Evolutionary conservation across 2,888 invertebrate species (phyloP).

Genomic region (Dione vanillae): DNA sequence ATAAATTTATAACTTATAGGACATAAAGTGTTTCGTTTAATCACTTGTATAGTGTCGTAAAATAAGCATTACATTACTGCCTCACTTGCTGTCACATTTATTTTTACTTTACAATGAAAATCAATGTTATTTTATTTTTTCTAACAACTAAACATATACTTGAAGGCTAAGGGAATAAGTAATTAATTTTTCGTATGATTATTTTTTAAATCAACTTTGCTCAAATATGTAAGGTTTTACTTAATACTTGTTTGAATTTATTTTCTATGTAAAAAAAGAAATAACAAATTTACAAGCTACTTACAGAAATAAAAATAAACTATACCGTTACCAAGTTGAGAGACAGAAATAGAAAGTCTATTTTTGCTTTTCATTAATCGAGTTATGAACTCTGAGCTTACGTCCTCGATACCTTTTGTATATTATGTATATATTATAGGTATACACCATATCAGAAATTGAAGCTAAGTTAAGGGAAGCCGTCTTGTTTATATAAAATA

Average conservation of each 20-base stretch:
- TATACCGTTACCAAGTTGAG: not conserved
- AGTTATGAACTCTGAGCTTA: not conserved
- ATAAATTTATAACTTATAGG: slow-evolving; percentile 22
- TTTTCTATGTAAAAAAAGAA: too few relatives aligned
- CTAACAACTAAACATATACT: not conserved
- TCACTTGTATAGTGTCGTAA: slow-evolving; percentile 16
- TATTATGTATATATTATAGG: too few relatives aligned
- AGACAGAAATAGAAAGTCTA: slow-evolving; percentile 12
- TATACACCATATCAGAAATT: not conserved
- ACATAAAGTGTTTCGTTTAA: slow-evolving; percentile 9
- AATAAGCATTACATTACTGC: slow-evolving; percentile 11
- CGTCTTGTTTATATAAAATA: not conserved
- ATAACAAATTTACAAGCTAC: too few relatives aligned
- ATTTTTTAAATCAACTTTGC: not conserved
- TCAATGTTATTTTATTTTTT: not conserved
- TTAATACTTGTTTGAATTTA: slow-evolving; percentile 38
- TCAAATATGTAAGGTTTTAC: slow-evolving; percentile 37
- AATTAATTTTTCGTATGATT: slow-evolving; percentile 26
- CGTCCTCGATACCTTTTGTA: not conserved
- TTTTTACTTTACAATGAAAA: not conserved
- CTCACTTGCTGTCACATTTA: slow-evolving; percentile 3
- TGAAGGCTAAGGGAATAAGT: slow-evolving; percentile 4
- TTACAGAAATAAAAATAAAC: not conserved
- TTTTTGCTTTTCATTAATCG: not conserved
- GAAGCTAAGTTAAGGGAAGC: not conserved